phyloP scores from a whole-genome alignment of 2,113 vertebrate genomes.

The Paratilapia polleni region DNA sequence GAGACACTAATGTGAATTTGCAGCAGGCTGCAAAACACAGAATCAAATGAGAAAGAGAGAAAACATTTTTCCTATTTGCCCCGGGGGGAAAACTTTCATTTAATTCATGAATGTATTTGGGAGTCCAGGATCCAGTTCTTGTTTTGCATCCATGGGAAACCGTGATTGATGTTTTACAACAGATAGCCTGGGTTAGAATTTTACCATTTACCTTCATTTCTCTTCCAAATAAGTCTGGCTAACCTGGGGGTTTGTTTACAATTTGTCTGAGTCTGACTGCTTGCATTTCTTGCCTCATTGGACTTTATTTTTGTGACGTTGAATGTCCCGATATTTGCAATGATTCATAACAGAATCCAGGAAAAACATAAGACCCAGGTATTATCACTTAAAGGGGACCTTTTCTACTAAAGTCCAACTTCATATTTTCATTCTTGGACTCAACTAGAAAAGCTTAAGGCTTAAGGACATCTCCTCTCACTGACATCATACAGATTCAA shows the following conservation, averaged over 20 bases:
- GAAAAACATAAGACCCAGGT: neutral
- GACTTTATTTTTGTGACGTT: neutral
- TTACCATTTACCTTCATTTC: constrained; percentile 3
- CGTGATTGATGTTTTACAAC: neutral
- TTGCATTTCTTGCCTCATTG: neutral
- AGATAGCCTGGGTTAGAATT: neutral
- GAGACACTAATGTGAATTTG: neutral
- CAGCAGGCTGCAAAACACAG: neutral
- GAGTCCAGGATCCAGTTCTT: neutral
- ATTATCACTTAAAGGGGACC: neutral
- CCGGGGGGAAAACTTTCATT: neutral
- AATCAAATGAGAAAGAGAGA: constrained; percentile 9
- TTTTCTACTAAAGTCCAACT: neutral
- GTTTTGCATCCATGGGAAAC: neutral
- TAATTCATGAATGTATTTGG: constrained; percentile 10
- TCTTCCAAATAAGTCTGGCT: neutral
- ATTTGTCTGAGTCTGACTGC: neutral
- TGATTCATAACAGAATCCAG: neutral
- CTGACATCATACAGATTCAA: no score
- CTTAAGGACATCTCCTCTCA: no score
- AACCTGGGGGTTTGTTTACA: neutral
- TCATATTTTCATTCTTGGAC: neutral
- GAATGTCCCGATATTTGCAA: neutral
- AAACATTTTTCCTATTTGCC: neutral
- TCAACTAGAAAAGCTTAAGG: neutral